Evolutionary conservation across 2,113 vertebrate species (phyloP), one percentile per base, ranked within the genome.

Genomic region (Phycodurus eques): DNA sequence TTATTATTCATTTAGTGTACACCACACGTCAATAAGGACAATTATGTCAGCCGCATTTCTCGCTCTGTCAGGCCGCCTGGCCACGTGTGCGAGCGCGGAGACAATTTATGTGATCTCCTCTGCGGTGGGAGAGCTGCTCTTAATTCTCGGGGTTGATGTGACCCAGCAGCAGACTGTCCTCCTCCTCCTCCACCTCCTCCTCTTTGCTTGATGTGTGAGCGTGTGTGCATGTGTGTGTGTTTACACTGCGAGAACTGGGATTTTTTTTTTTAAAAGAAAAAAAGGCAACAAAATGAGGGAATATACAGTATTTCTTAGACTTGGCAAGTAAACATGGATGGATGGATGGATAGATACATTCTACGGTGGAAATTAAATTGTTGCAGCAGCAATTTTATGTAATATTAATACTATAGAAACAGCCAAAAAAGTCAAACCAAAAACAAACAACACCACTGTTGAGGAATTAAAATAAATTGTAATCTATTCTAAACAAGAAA

Each of bases 131-230:
- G 84, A 80, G 78, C 72, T 62, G 84, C 57, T 80, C 87, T 73
- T 88, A 92, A 92, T 93, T 8, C 76, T 74, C 77, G 72, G 75
- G 92, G 92, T 93, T 92, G 88, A 85, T 73, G 84, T 93, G 93
- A 93, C 93, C 92, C 82, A 89, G 85, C 74, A 81, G 63, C 82
- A 74, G 80, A 56, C 80, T 77, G 61, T 57, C 10, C 74, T 79
- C 78, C 91, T 86, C 83, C 27, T 47, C 66, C 27, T 68, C 66
- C 27, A 39, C 47, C 13, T 49, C 17, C 9, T 33, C 22, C 14
- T 51, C 22, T 19, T 15, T 7, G 14, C 35, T 14, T 17, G n/a
- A 2, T 19, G 63, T 10, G 43, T 8, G n/a, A 17, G 64, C 14
- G 64, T 6, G 10, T 14, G 10, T 14, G 15, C 13, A 27, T n/a